Conservation (phyloP, 2,797 vertebrate species). For the Amblyopsis hoosieri region DNA sequence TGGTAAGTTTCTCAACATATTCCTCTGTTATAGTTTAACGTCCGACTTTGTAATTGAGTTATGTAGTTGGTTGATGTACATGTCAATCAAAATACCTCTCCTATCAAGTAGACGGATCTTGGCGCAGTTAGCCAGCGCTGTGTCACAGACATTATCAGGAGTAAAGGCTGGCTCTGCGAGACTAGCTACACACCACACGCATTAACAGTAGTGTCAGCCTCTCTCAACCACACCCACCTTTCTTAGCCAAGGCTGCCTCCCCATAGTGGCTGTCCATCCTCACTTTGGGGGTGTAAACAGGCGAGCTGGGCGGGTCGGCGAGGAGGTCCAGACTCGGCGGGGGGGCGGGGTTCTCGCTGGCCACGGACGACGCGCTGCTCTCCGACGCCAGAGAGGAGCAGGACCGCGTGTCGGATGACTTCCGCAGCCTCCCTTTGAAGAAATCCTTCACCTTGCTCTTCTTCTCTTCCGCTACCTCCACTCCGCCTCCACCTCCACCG, state of each 20-base stretch:
- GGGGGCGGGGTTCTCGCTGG: slow-evolving; percentile 81
- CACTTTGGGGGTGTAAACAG: slow-evolving; percentile 86
- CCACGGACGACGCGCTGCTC: slow-evolving; percentile 86
- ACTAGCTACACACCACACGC: too few species aligned
- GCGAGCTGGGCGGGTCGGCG: slow-evolving; percentile 78
- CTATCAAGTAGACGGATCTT: too few species aligned
- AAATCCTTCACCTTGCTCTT: slow-evolving; percentile 90
- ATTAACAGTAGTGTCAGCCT: neutral
- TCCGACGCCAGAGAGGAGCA: slow-evolving; percentile 91
- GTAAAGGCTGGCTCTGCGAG: too few species aligned
- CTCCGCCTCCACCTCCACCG: slow-evolving; percentile 61
- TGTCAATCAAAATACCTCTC: too few species aligned
- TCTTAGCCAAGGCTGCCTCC: slow-evolving; percentile 75
- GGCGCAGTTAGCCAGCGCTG: too few species aligned
- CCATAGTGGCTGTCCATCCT: slow-evolving; percentile 79
- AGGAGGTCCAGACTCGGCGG: slow-evolving; percentile 75
- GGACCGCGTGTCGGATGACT: slow-evolving; percentile 88
- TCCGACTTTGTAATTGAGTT: too few species aligned
- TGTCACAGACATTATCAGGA: too few species aligned
- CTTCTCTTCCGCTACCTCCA: slow-evolving; percentile 74
- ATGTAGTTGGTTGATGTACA: too few species aligned
- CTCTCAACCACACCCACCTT: slow-evolving; percentile 60
- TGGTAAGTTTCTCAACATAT: too few species aligned
- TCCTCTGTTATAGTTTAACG: too few species aligned
- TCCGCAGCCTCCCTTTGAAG: slow-evolving; percentile 87